Evolutionary conservation across 2,113 vertebrate genomes (phyloP), one percentile per base, ranked within the genome.

Genomic region (Casuarius casuarius): DNA sequence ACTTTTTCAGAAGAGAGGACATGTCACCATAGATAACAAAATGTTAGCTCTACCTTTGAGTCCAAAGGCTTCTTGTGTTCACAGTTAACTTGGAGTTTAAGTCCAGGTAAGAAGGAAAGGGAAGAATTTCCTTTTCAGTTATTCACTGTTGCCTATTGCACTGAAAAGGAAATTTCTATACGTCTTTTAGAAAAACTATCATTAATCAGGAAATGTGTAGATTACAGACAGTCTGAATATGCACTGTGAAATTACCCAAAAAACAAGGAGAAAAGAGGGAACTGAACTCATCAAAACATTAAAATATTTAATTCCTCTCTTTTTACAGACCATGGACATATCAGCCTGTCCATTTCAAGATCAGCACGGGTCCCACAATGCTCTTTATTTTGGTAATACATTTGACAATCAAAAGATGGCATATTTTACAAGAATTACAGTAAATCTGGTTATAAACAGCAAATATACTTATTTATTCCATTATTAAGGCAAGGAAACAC

Each of bases 151-250:
- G 81, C 52, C 51, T 87, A 44, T 78, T 79, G 38, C 85, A 77
- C 91, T 42, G 87, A 89, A 81, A 89, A 85, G 35, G 67, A 79
- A 76, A 56, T 67, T 80, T 83, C 51, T 90, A 66, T 72, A 88
- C 85, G 58, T 63, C 3, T 91, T 95, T 82, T 73, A 92, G n/a
- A 82, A 38, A 56, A 77, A 76, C 54, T 79, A 54, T 25, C 49
- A 87, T 94, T 95, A 94, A 96, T 93, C 79, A 95, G 62, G 42
- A 95, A 85, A 93, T 16, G 22, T 75, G 95, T 97, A 92, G 81
- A 72, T 71, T 65, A 89, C 76, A 80, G 46, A 76, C 51, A 72
- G 76, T 89, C 14, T 92, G 81, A 89, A 75, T 68, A 84, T 31
- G 12, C 13, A 33, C 33, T 62, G 19, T 62, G 33, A 93, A 87